Conservation (phyloP, 37 sponge, comb jelly and placozoan genomes). For the Chondrosia reniformis region DNA sequence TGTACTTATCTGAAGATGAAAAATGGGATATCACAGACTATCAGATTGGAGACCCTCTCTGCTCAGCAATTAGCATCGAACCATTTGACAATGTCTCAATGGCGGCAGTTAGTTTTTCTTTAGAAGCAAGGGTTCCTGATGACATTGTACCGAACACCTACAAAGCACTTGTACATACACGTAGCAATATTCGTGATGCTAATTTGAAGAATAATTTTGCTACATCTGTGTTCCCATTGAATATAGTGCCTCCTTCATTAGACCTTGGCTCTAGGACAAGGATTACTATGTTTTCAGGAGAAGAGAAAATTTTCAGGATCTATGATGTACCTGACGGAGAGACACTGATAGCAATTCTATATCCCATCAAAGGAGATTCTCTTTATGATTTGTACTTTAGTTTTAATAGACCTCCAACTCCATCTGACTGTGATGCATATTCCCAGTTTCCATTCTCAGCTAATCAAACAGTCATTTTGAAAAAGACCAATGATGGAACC, state of each 20-base stretch:
- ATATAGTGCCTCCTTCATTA: background rate
- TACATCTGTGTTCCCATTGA: background rate
- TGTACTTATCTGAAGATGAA: conserved; percentile 35
- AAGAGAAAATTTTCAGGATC: conserved; percentile 18
- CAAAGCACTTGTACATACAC: conserved; percentile 12
- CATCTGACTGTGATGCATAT: conserved; percentile 21
- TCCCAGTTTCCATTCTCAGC: conserved; percentile 4
- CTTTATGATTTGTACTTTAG: conserved; percentile 26
- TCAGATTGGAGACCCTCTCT: conserved; percentile 9
- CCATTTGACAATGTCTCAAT: background rate
- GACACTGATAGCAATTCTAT: conserved; percentile 21
- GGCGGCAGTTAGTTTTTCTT: background rate
- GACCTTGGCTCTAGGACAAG: background rate
- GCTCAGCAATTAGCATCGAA: background rate
- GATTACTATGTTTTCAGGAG: conserved; percentile 3
- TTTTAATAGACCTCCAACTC: conserved; percentile 26
- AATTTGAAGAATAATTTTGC: conserved; percentile 29
- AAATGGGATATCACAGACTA: conserved; percentile 18
- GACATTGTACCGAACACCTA: conserved; percentile 12
- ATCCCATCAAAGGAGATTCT: background rate
- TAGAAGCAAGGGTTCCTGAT: background rate
- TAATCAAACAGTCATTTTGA: conserved; percentile 19
- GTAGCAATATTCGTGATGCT: conserved; percentile 32
- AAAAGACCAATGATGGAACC: conserved; percentile 13
- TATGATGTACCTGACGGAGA: conserved; percentile 8